Evolutionary conservation across 2,888 invertebrate species (phyloP), one percentile per base, ranked within the genome.

Genomic region (Sussaba pulchella): DNA sequence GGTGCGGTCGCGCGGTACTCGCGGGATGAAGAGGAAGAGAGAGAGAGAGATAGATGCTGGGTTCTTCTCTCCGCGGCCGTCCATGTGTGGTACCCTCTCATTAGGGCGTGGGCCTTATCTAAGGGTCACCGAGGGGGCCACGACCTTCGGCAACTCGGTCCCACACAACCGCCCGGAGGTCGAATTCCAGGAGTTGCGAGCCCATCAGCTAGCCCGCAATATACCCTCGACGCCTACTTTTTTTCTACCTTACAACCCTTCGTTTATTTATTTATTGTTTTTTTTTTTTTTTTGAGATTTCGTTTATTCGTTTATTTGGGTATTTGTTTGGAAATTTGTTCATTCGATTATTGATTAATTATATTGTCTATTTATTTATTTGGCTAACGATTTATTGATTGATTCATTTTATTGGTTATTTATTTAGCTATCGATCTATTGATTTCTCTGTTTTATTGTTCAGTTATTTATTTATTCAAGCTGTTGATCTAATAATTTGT

Each of bases 41-140:
- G n/a, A n/a, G n/a, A n/a, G n/a, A n/a, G n/a, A n/a, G n/a, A n/a
- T n/a, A n/a, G n/a, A n/a, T n/a, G n/a, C n/a, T n/a, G n/a, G 73
- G 76, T n/a, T 52, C n/a, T 26, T 74, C 81, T 67, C 75, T 75
- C 71, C 74, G n/a, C 59, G 64, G 31, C 57, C 26, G 39, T 1
- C 10, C 39, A 43, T 43, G 39, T 83, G 86, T 86, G 87, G n/a
- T 91, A 92, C 90, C 92, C 92, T 89, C 91, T 92, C 89, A 92
- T 92, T 92, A 92, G 92, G 92, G 92, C 92, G 92, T 91, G 91
- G 89, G 90, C 86, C 90, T 92, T 91, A 91, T 92, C 91, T 91
- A 89, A 88, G 87, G 91, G 91, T 91, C 91, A 91, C 91, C 89
- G 90, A 88, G 90, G 86, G 87, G 73, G 85, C 78, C 84, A 87